phyloP scores from a whole-genome alignment of 2,888 invertebrate species.

The Bombylius major region DNA sequence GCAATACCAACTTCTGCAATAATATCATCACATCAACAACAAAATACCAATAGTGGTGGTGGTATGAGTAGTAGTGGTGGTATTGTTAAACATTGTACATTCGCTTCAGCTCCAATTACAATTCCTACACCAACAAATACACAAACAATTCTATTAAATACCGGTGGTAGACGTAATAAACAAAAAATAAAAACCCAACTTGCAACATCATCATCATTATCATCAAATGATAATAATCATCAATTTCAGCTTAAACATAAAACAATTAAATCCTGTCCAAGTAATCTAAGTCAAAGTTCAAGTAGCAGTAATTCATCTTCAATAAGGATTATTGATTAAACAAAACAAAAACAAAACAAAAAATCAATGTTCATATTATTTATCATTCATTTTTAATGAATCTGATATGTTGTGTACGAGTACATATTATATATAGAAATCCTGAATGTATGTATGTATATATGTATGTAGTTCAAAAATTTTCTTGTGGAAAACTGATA shows the following conservation, averaged over 20 bases:
- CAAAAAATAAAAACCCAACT: constrained; percentile 5
- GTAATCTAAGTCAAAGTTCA: constrained; percentile 16
- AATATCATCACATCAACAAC: constrained; percentile 15
- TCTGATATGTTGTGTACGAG: no score
- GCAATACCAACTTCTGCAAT: constrained; percentile 8
- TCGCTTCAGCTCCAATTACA: constrained; percentile 27
- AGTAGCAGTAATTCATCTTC: constrained; percentile 15
- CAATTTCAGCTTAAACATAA: not conserved
- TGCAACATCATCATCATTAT: not conserved
- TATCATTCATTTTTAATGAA: no score
- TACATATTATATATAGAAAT: no score
- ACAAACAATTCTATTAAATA: constrained; percentile 1
- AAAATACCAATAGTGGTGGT: not conserved
- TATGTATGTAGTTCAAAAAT: no score
- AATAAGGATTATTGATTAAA: constrained; percentile 16
- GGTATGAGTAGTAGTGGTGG: constrained; percentile 9
- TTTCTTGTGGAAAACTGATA: no score
- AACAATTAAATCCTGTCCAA: constrained; percentile 10
- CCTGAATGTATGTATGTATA: no score
- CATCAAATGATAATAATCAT: not conserved
- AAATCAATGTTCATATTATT: no score
- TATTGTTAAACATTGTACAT: constrained; percentile 27
- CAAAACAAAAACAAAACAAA: no score
- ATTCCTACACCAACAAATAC: constrained; percentile 18
- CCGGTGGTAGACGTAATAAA: not conserved